phyloP scores from a whole-genome alignment of 2,113 vertebrate genomes.

The Ahaetulla prasina region DNA sequence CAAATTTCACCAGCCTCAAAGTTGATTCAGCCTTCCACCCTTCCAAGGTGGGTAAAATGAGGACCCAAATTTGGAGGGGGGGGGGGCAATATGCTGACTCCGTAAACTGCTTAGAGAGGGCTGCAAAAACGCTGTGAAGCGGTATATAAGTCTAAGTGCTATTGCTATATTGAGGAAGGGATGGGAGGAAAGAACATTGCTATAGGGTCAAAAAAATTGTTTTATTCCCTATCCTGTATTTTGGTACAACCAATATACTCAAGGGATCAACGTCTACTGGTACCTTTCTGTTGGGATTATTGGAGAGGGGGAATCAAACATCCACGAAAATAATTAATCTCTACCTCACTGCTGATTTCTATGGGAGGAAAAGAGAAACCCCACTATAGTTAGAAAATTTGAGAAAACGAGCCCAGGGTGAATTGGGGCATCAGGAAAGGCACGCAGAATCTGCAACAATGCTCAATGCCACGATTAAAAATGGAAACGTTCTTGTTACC shows the following conservation, averaged over 20 bases:
- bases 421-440: neutral
- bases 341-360: neutral
- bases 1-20: no score
- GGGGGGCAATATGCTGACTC: no score
- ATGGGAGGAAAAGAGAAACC: neutral
- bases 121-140: no score
- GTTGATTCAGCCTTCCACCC: no score
- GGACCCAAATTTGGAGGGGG: no score
- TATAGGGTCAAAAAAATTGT: constrained; percentile 17
- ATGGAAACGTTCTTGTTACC: neutral
- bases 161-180: neutral
- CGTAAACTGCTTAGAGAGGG: no score
- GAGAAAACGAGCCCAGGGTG: neutral
- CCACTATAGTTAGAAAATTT: neutral
- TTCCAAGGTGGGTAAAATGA: no score
- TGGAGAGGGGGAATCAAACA: constrained; percentile 6
- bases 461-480: neutral
- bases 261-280: neutral
- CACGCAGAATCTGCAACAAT: neutral
- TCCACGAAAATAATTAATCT: neutral
- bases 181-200: constrained; percentile 51
- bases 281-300: constrained; percentile 13
- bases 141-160: no score
- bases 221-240: constrained; percentile 33
- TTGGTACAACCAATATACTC: constrained; percentile 15